phyloP scores from a whole-genome alignment of 2,113 vertebrate genomes.

The Arizona elegans region DNA sequence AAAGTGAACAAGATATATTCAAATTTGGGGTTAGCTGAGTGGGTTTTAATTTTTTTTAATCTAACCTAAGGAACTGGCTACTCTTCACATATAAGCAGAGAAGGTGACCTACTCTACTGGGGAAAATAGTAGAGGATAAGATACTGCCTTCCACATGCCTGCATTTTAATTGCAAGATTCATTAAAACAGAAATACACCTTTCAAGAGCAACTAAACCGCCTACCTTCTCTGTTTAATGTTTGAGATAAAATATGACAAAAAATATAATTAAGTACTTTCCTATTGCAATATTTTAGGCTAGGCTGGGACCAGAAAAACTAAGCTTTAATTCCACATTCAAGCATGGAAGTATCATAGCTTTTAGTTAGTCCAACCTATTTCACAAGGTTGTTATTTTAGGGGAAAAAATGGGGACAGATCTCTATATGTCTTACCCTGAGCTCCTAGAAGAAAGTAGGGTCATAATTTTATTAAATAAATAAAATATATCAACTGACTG shows the following conservation, averaged over 20 bases:
- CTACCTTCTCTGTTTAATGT: background rate
- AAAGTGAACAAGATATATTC: constrained; percentile 6
- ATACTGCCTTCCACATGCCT: background rate
- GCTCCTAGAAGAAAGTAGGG: background rate
- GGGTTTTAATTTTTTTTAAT: background rate
- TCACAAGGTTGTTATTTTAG: background rate
- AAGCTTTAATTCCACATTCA: background rate
- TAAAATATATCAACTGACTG: background rate
- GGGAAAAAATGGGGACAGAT: background rate
- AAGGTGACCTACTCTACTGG: background rate
- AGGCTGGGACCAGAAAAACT: background rate
- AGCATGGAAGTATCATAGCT: background rate
- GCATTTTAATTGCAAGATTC: constrained; percentile 29
- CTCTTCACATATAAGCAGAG: background rate
- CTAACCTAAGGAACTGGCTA: background rate
- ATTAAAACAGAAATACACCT: constrained; percentile 16
- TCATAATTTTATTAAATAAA: background rate
- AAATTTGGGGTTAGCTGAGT: background rate
- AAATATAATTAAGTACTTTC: background rate
- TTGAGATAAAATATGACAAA: background rate
- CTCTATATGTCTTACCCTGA: background rate
- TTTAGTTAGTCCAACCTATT: background rate
- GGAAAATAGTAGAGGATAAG: background rate
- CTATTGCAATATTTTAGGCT: background rate
- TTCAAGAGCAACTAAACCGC: background rate